A percentile compares a stretch with the other conserved stretches of the same genome.
These are phyloP conservation scores for Emydoidea blandingii DNA, from an alignment of 2,797 vertebrate species.

Conservation along the genomic window DNA sequence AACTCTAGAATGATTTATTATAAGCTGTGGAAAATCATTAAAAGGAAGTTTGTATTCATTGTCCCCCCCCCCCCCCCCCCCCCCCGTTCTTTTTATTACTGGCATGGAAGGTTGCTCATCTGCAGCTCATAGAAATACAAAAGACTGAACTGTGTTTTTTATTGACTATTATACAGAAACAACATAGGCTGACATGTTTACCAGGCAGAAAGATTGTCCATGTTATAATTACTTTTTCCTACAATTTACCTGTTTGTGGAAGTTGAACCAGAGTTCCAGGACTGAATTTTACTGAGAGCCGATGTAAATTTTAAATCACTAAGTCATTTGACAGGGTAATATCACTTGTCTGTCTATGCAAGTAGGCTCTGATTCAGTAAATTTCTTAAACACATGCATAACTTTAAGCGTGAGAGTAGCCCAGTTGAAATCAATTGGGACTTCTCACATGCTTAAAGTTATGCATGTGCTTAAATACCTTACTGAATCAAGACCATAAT, in stretches of 20 bases:
- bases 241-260: neutral
- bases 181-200: neutral
- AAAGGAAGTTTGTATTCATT: slow-evolving; percentile 54
- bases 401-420: neutral
- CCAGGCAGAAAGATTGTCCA: neutral
- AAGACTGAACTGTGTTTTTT: neutral
- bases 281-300: neutral
- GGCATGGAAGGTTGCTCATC: neutral
- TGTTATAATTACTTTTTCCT: neutral
- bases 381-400: neutral
- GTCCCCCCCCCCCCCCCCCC: neutral
- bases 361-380: neutral
- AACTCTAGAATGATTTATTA: slow-evolving; percentile 63
- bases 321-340: neutral
- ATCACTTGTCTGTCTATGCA: neutral
- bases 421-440: neutral
- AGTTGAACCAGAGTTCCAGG: neutral
- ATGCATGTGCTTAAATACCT: neutral
- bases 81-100: neutral
- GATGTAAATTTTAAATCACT: neutral
- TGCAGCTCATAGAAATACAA: slow-evolving; percentile 7
- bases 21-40: slow-evolving; percentile 26
- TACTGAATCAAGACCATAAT: neutral
- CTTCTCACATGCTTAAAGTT: neutral
- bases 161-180: neutral